Base-by-base conservation (phyloP, 37 sponge, comb jelly and placozoan species). In the Theonella swinhoei region DNA sequence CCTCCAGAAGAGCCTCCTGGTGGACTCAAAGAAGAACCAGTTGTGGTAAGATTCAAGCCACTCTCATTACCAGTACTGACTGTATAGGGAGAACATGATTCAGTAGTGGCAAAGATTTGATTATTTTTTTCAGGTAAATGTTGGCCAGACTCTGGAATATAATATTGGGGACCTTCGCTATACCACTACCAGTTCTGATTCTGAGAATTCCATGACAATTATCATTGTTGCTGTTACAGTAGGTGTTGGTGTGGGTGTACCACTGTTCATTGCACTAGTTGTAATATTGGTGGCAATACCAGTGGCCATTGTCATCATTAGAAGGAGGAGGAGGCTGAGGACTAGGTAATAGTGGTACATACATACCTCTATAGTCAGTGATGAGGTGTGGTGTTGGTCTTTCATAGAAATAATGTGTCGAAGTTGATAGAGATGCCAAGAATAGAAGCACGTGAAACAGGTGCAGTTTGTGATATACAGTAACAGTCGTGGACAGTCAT, bases 271-370 rank as follows among this genome's bases (percentile, higher is more conserved):
- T n/a, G n/a, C n/a, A n/a, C n/a, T n/a, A n/a, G n/a, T n/a, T n/a
- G n/a, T n/a, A n/a, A n/a, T n/a, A n/a, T n/a, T n/a, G n/a, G n/a
- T n/a, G n/a, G n/a, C n/a, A n/a, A n/a, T n/a, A n/a, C n/a, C n/a
- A 1, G 64, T 85, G 19, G 22, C 69, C 4, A 54, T 92, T 62
- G 0, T 87, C 29, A 42, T 83, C 0, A 20, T 87, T 20, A n/a
- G n/a, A n/a, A 98, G 78, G 69, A 85, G 1, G 90, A 94, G 20
- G 83, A 96, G 72, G 99, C 99, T 26, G 94, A 92, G 9, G 95
- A 98, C 73, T 98, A n/a, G n/a, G 99, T 81, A 91, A 94, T 42
- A 77, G 83, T 80, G 99, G 99, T 98, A 59, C 75, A 38, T 17
- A n/a, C n/a, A n/a, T n/a, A n/a, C n/a, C n/a, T n/a, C n/a, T n/a